Evolutionary conservation across 2,797 vertebrate genomes (phyloP).

Genomic region (Semotilus atromaculatus): DNA sequence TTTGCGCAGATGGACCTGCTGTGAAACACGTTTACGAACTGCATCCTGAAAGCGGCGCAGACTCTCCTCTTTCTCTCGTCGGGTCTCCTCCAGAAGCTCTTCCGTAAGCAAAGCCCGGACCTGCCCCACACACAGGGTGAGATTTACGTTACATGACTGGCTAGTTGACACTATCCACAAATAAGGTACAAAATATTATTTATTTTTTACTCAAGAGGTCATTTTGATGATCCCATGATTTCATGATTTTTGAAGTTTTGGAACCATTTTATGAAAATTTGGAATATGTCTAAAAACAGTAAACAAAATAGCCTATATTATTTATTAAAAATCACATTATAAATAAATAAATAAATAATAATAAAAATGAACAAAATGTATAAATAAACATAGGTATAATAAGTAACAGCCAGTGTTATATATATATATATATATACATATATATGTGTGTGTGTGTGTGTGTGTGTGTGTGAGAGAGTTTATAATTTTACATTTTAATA

Average conservation of each 20-base stretch:
- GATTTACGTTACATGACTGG: not conserved
- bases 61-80: conserved; percentile 75
- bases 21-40: conserved; percentile 86
- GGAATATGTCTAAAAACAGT: not conserved
- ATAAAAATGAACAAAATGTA: not conserved
- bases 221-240: not conserved
- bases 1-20: conserved; percentile 72
- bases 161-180: not conserved
- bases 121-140: conserved; percentile 65
- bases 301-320: not conserved
- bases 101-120: conserved; percentile 79
- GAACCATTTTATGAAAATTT: not conserved
- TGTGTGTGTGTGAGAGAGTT: no score
- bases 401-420: no score
- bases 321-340: not conserved
- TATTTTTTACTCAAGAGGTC: not conserved
- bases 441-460: no score
- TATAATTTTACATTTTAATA: no score
- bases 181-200: not conserved
- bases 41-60: conserved; percentile 85
- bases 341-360: not conserved
- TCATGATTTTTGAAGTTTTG: not conserved
- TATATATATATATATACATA: no score
- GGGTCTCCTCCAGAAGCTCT: conserved; percentile 77
- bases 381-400: no score